Conservation (phyloP, 1,140 invertebrate genomes). For the Macrobrachium rosenbergii region DNA sequence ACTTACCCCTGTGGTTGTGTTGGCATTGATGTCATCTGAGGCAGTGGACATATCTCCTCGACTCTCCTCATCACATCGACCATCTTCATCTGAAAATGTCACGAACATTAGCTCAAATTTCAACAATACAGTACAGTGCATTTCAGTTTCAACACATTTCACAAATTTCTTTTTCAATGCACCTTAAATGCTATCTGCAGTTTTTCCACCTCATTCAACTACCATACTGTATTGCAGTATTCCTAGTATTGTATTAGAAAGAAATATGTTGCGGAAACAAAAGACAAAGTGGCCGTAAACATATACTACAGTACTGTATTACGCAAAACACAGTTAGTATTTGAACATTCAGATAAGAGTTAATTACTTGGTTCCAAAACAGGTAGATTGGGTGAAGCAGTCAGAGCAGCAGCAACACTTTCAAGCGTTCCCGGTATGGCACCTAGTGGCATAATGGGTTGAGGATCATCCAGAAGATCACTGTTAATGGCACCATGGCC, state of each 20-base stretch:
- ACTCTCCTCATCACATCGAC: constrained; percentile 42
- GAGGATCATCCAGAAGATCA: constrained; percentile 44
- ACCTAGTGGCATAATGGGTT: constrained; percentile 37
- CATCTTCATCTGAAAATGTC: constrained; percentile 51
- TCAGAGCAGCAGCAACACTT: constrained; percentile 47
- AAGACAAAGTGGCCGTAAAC: too few relatives aligned
- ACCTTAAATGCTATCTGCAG: too few relatives aligned
- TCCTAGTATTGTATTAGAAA: too few relatives aligned
- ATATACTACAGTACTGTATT: constrained; percentile 22
- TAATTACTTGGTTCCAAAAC: constrained; percentile 53
- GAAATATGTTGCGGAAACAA: too few relatives aligned
- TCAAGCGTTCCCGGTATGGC: constrained; percentile 41
- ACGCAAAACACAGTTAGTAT: too few relatives aligned
- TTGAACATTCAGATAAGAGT: neutral
- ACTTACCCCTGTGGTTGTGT: constrained; percentile 44
- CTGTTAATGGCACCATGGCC: constrained; percentile 37
- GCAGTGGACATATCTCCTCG: constrained; percentile 54
- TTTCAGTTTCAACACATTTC: too few relatives aligned
- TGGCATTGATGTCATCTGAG: constrained; percentile 54
- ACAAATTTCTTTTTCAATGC: too few relatives aligned
- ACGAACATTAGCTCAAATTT: neutral
- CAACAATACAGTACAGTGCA: neutral
- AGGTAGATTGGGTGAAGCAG: constrained; percentile 40
- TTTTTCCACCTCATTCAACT: too few relatives aligned
- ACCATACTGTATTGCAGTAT: neutral